Conservation (phyloP, 1,140 invertebrate genomes). For the Sesamia nonagrioides region DNA sequence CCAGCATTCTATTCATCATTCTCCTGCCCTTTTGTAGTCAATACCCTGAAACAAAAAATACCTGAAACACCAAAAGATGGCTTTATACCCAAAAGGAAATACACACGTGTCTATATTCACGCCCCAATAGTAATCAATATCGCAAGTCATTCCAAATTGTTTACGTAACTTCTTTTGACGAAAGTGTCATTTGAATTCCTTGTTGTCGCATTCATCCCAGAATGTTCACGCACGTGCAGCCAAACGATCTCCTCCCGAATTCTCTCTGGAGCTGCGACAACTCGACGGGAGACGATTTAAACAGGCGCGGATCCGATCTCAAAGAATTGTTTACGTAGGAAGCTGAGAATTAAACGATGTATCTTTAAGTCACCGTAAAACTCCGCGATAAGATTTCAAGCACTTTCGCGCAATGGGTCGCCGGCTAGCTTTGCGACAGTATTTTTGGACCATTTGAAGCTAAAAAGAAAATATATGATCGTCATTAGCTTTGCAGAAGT, state of each 20-base stretch:
- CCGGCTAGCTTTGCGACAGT: conserved; percentile 27
- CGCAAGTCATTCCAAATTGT: neutral
- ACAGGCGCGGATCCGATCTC: conserved; percentile 15
- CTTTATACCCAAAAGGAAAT: neutral
- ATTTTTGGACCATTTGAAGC: conserved; percentile 42
- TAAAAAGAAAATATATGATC: conserved; percentile 28
- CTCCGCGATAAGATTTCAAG: conserved; percentile 25
- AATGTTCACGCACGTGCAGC: conserved; percentile 39
- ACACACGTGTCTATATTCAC: neutral
- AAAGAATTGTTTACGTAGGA: conserved; percentile 42
- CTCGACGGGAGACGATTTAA: conserved; percentile 22
- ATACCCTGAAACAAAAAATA: too few species aligned
- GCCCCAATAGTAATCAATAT: neutral
- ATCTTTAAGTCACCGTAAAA: conserved; percentile 42
- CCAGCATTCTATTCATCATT: too few species aligned
- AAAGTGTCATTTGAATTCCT: conserved; percentile 24
- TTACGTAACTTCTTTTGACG: conserved; percentile 20
- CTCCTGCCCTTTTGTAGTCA: too few species aligned
- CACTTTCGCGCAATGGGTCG: conserved; percentile 30
- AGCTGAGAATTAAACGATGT: conserved; percentile 33
- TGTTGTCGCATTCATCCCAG: conserved; percentile 4
- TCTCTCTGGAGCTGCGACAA: neutral
- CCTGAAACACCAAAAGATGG: too few species aligned
- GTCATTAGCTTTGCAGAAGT: conserved; percentile 31
- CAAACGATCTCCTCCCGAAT: neutral